Evolutionary conservation across 2,797 vertebrate species (phyloP), one percentile per base, ranked within the genome.

Genomic region (Propithecus deckenii): DNA sequence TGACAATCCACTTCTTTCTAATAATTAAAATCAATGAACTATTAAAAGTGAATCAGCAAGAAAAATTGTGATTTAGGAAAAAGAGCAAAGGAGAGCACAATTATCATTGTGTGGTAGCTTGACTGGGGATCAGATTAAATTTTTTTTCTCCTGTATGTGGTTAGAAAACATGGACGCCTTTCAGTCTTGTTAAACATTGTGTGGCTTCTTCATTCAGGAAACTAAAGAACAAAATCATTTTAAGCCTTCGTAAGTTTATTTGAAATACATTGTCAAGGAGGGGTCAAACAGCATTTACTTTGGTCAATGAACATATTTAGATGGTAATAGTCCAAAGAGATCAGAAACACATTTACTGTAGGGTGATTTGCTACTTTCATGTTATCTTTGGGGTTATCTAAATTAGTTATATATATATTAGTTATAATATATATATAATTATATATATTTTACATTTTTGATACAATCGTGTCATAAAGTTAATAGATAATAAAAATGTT

Each of bases 41-140:
- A 50, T 92, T 65, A 89, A 88, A 94, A 94, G 83, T 94, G 78
- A 96, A 52, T 94, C 11, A 50, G 32, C 4, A 81, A 95, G 78
- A 75, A 91, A 95, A 89, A 43, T 2, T 84, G 1, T 91, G 65
- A 76, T 89, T 80, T 95, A 48, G 57, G 57, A 86, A 75, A 32
- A 74, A 78, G 30, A 91, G 28, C 30, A 30, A 25, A 50, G 12
- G 22, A 11, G 75, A 78, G 25, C 41, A 7, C 50, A 91, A 2
- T 71, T 32, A 38, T 84, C 28, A 8, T 50, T 20, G 28, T 41
- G 0, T 46, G 3, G 11, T 55, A 52, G 46, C 22, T 25, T 55
- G 52, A 67, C 28, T 81, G 22, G 5, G 32, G 32, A 74, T 43
- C 52, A 84, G 48, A 52, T 59, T 50, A 78, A 57, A 11, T 41